phyloP scores from a whole-genome alignment of 2,888 invertebrate species.

The Drosophila recens region DNA sequence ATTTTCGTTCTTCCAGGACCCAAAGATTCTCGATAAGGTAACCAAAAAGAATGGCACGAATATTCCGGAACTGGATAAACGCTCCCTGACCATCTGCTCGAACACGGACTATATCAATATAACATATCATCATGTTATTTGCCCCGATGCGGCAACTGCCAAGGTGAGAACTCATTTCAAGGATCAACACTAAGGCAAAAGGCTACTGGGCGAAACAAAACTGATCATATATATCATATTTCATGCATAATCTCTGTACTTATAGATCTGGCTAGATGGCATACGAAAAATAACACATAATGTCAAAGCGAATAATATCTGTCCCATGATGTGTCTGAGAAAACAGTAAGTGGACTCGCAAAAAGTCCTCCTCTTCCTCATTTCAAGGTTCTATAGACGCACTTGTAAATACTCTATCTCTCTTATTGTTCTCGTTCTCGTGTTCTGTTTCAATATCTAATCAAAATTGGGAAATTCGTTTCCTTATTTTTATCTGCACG shows the following conservation, averaged over 20 bases:
- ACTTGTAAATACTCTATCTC: constrained; percentile 28
- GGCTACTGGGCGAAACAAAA: neutral
- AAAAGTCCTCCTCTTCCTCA: neutral
- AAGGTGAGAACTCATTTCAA: constrained; percentile 88
- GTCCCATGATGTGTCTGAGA: constrained; percentile 98
- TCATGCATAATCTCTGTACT: constrained; percentile 67
- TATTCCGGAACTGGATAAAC: constrained; percentile 91
- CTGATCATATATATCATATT: constrained; percentile 23
- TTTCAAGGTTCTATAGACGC: constrained; percentile 23
- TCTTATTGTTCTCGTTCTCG: constrained; percentile 16
- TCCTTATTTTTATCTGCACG: constrained; percentile 15
- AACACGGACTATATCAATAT: constrained; percentile 99
- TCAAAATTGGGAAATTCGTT: constrained; percentile 1
- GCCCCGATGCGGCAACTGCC: constrained; percentile 96
- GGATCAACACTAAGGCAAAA: neutral
- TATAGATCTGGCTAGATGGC: constrained; percentile 97
- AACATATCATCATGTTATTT: constrained; percentile 98
- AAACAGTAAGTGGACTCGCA: constrained; percentile 95
- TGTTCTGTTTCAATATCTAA: constrained; percentile 8
- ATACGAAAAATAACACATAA: constrained; percentile 98
- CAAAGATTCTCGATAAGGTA: constrained; percentile 91
- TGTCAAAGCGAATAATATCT: constrained; percentile 99
- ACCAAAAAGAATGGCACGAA: constrained; percentile 91
- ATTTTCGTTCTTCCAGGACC: constrained; percentile 88
- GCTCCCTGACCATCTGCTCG: constrained; percentile 98